Evolutionary conservation across 2,888 invertebrate genomes (phyloP), one percentile per base, ranked within the genome.

Genomic region (Smittia aterrima): DNA sequence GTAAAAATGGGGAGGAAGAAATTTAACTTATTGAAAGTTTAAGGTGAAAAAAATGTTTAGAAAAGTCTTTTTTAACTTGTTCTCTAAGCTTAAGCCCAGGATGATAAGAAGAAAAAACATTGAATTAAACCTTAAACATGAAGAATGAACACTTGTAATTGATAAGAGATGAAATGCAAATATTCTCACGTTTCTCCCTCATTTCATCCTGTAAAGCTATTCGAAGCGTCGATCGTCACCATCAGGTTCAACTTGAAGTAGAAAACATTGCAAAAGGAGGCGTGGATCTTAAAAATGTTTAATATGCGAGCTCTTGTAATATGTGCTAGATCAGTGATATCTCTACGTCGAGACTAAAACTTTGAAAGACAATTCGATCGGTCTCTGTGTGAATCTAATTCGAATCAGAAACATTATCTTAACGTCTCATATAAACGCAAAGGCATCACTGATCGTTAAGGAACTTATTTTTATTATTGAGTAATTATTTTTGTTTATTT

Each of bases 11-110:
- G 20, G 25, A 64, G 25, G n/a, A 27, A 64, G 25, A 27, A 25
- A 64, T 18, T 20, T 64, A 64, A 64, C 64, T 64, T 67, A 67
- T 67, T 41, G 70, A 24, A 70, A 70, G 13, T 70, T 53, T 53
- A 70, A 70, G 53, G 47, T 13, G 22, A 70, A 40, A 53, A 64
- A 66, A 66, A 66, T 18, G 32, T 66, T 66, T 66, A 40, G 24
- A 53, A 70, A 38, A 72, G 38, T 72, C 40, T 70, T 62, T 62
- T 40, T 54, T 71, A 71, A 71, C 54, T 54, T 71, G 70, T 72
- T 62, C 62, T 72, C 16, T 72, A 72, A 72, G 62, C 72, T 72
- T 72, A 72, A 72, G 66, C 22, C 66, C 38, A 20, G 40, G 27
- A 66, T 13, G 40, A 66, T 18, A 66, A 66, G 40, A 66, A 38